Percentiles rank a stretch among this genome's conserved stretches.
phyloP scores from a whole-genome alignment of 1,140 invertebrate species.

The Drosophila erecta region DNA sequence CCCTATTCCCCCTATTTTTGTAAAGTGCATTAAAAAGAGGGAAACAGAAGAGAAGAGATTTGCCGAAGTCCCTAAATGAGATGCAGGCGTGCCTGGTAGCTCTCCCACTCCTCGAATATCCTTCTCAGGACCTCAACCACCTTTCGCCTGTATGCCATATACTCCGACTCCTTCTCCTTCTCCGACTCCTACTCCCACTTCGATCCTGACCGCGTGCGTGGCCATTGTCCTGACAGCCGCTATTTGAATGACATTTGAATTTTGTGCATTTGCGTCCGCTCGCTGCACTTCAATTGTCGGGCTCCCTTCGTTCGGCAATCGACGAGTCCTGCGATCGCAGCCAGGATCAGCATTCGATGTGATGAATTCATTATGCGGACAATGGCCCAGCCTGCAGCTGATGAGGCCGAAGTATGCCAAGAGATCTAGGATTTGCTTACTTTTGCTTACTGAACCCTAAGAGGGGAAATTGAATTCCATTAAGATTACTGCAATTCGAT shows the following conservation, averaged over 20 bases:
- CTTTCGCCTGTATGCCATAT: slow-evolving; percentile 18
- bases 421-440: slow-evolving; percentile 15
- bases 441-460: background rate
- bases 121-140: slow-evolving; percentile 29
- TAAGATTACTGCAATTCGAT: background rate
- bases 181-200: slow-evolving; percentile 12
- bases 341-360: slow-evolving; percentile 53
- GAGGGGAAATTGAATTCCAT: background rate
- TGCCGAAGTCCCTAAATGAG: slow-evolving; percentile 59
- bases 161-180: slow-evolving; percentile 8
- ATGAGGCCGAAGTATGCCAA: slow-evolving; percentile 14
- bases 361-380: slow-evolving; percentile 63
- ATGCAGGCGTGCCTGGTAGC: slow-evolving; percentile 62
- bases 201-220: slow-evolving; percentile 58
- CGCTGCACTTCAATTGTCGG: slow-evolving; percentile 53
- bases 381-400: slow-evolving; percentile 18
- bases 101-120: slow-evolving; percentile 19
- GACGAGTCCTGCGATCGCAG: slow-evolving; percentile 38
- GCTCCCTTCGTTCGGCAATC: slow-evolving; percentile 40
- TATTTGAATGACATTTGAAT: slow-evolving; percentile 80
- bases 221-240: slow-evolving; percentile 69
- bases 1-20: background rate
- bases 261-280: slow-evolving; percentile 47
- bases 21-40: slow-evolving; percentile 34
- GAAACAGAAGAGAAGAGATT: slow-evolving; percentile 29